Percentiles rank a stretch among this genome's conserved stretches.
These are phyloP conservation scores for Hipparchia semele DNA, from an alignment of 2,888 invertebrate genomes.

Conservation along the genomic window DNA sequence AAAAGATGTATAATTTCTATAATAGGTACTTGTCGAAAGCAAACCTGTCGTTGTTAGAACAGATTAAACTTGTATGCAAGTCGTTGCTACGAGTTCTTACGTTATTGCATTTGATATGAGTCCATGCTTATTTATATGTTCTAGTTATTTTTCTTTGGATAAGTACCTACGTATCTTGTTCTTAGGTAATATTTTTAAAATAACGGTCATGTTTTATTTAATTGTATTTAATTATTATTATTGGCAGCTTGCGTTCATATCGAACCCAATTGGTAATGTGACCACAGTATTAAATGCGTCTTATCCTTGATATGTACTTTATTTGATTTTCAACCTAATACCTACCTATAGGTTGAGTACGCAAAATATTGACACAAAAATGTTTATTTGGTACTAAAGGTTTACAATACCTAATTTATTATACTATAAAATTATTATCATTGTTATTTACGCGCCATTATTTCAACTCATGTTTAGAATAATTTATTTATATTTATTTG, in stretches of 20 bases:
- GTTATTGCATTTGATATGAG: constrained; percentile 2
- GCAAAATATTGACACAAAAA: too few species aligned
- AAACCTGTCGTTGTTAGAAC: background rate
- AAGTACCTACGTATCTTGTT: background rate
- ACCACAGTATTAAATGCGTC: background rate
- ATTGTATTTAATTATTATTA: background rate
- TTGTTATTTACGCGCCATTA: too few species aligned
- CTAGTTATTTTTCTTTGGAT: constrained; percentile 9
- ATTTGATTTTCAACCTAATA: too few species aligned
- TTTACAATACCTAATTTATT: too few species aligned
- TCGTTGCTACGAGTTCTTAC: background rate
- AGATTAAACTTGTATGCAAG: background rate
- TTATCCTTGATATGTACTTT: too few species aligned
- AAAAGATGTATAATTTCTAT: too few species aligned
- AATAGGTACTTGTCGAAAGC: too few species aligned
- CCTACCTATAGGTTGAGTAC: too few species aligned
- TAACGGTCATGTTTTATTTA: background rate
- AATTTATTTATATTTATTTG: background rate
- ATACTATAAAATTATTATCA: too few species aligned
- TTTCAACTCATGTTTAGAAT: too few species aligned
- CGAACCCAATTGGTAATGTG: background rate
- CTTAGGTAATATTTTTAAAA: background rate
- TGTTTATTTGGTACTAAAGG: too few species aligned
- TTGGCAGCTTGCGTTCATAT: background rate
- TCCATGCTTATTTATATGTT: constrained; percentile 5